phyloP scores from a whole-genome alignment of 35 echinoderm and acorn worm species.

The Anneissia japonica region DNA sequence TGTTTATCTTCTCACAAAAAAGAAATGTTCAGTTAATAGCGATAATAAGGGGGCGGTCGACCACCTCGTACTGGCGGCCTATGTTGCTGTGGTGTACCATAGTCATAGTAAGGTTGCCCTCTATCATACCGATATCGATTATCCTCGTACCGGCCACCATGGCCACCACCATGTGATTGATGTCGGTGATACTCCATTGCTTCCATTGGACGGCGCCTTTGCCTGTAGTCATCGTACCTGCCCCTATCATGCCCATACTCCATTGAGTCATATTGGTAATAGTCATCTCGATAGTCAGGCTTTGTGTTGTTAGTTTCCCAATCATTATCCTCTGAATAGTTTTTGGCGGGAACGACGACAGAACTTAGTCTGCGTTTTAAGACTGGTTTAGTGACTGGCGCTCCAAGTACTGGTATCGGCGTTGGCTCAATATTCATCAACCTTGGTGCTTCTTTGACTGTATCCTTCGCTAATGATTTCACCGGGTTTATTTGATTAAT shows the following conservation, averaged over 20 bases:
- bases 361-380: not conserved
- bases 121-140: not conserved
- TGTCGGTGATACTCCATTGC: not conserved
- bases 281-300: not conserved
- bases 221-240: not conserved
- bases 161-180: not conserved
- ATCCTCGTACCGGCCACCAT: not conserved
- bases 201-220: not conserved
- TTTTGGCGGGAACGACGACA: not conserved
- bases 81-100: not conserved
- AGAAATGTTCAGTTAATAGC: not conserved
- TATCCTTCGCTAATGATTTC: not conserved
- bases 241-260: not conserved
- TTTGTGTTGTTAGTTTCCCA: no score
- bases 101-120: not conserved
- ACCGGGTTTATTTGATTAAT: not conserved
- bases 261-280: not conserved
- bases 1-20: no score
- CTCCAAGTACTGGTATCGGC: not conserved
- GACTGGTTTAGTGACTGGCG: not conserved
- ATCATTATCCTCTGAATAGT: not conserved
- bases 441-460: not conserved
- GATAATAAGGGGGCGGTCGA: not conserved
- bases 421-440: no score
- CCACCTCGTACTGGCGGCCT: not conserved